phyloP scores from a whole-genome alignment of 2,888 invertebrate genomes.

The Cancer borealis region DNA sequence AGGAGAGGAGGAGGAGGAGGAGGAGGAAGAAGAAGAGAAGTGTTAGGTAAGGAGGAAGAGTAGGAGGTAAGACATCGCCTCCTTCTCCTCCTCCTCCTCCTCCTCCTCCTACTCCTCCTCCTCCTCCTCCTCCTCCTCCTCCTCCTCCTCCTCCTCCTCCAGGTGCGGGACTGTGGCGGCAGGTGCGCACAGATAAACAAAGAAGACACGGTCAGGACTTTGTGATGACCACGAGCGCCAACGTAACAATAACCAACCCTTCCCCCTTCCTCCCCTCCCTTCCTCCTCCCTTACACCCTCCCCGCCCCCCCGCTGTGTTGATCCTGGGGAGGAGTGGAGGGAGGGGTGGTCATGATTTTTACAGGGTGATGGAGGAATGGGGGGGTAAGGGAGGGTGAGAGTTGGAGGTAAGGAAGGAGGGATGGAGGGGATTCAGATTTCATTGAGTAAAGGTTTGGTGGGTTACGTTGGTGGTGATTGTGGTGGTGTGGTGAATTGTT shows the following conservation, averaged over 20 bases:
- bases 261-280: not conserved
- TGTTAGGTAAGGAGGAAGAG: not conserved
- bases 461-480: too few species aligned
- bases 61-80: not conserved
- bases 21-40: not conserved
- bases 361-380: not conserved
- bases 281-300: not conserved
- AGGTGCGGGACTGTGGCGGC: constrained; percentile 39
- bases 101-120: not conserved
- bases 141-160: constrained; percentile 30
- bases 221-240: constrained; percentile 61
- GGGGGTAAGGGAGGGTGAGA: not conserved
- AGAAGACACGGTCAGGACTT: constrained; percentile 63
- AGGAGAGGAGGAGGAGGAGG: not conserved
- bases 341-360: not conserved
- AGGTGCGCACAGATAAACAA: constrained; percentile 59
- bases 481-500: too few species aligned
- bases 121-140: not conserved
- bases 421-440: not conserved
- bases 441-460: too few species aligned
- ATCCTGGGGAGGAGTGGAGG: not conserved
- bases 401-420: not conserved
- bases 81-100: not conserved
- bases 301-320: constrained; percentile 28
- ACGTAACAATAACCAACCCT: constrained; percentile 51